phyloP scores from a whole-genome alignment of 2,113 vertebrate species.

The Campylorhamphus procurvoides region DNA sequence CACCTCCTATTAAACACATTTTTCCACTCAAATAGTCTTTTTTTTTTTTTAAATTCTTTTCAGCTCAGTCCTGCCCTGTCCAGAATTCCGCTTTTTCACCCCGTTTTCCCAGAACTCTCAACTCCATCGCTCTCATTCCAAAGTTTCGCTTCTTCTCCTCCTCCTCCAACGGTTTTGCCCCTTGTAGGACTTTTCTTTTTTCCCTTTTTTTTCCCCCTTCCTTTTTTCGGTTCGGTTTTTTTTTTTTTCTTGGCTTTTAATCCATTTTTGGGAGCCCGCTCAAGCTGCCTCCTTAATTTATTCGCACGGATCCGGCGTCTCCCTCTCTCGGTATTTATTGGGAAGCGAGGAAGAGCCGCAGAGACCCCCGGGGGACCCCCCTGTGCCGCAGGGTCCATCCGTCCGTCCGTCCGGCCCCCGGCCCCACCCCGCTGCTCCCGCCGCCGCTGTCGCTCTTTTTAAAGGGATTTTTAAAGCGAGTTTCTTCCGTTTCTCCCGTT shows the following conservation, averaged over 20 bases:
- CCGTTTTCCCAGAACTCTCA: conserved; percentile 54
- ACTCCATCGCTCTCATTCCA: conserved; percentile 70
- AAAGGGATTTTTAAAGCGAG: conserved; percentile 69
- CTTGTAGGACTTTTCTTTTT: conserved; percentile 3
- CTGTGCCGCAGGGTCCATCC: background rate
- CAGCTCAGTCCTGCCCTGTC: conserved; percentile 54
- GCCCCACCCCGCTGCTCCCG: conserved; percentile 51
- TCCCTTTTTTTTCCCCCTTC: background rate
- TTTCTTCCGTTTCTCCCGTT: conserved; percentile 25
- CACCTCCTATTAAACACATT: conserved; percentile 75
- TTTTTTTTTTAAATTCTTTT: background rate
- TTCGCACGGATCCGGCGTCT: conserved; percentile 79
- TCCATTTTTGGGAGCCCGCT: conserved; percentile 45
- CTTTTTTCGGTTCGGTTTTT: background rate
- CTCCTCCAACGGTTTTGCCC: conserved; percentile 56
- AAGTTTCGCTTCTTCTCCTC: conserved; percentile 67
- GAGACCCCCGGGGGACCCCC: background rate
- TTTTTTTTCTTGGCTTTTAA: background rate
- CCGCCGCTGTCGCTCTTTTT: conserved; percentile 69
- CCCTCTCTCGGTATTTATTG: conserved; percentile 78
- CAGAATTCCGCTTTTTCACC: conserved; percentile 52
- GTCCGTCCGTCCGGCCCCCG: background rate
- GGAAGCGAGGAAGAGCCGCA: conserved; percentile 22
- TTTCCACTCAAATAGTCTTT: conserved; percentile 64
- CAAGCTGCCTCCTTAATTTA: conserved; percentile 89